Conservation (phyloP, 2,113 vertebrate species). For the Ctenodactylus gundi region DNA sequence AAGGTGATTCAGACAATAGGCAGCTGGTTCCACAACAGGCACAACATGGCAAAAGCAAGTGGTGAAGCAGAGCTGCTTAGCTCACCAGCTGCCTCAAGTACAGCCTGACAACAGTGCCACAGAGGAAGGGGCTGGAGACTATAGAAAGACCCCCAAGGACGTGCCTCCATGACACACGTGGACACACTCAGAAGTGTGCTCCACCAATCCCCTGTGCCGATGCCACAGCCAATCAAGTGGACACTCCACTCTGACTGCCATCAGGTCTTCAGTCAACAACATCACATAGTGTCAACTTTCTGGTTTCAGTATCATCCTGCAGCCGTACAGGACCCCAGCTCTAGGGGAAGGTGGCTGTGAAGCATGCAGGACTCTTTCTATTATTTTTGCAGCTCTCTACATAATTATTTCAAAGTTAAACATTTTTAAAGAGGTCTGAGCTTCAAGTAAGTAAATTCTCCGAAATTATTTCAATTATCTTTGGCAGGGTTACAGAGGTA, state of each 20-base stretch:
- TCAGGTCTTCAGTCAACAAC: not conserved
- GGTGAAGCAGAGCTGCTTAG: not conserved
- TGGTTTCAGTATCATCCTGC: not conserved
- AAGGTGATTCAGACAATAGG: not conserved
- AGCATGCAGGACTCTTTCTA: not conserved
- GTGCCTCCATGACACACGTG: not conserved
- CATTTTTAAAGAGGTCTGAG: not conserved
- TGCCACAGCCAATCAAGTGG: not conserved
- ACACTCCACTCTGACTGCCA: not conserved
- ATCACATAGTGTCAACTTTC: not conserved
- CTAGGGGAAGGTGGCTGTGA: not conserved
- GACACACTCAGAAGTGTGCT: not conserved
- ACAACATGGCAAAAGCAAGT: not conserved
- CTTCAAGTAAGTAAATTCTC: slow-evolving; percentile 4
- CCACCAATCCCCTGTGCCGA: not conserved
- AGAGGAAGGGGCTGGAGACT: not conserved
- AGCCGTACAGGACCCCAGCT: not conserved
- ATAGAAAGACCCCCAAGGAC: not conserved
- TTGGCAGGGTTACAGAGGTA: not conserved
- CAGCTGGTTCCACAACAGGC: not conserved
- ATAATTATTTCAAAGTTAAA: slow-evolving; percentile 42
- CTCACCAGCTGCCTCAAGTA: no score
- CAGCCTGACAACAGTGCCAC: not conserved
- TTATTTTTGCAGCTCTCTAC: slow-evolving; percentile 32
- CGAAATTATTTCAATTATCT: slow-evolving; percentile 32